phyloP scores from a whole-genome alignment of 2,113 vertebrate species.

The Antechinus flavipes region DNA sequence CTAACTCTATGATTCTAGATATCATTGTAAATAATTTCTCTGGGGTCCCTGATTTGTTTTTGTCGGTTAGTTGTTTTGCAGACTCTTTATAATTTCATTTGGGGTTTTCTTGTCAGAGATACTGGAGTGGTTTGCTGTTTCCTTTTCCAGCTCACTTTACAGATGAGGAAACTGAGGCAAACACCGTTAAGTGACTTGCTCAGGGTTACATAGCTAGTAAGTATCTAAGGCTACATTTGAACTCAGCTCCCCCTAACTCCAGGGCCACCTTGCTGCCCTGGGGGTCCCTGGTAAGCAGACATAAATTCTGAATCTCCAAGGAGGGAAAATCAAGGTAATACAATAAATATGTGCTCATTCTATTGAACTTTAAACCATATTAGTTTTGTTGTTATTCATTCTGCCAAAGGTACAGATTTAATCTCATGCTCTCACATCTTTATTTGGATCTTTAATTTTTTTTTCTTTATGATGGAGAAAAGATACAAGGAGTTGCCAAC shows the following conservation, averaged over 20 bases:
- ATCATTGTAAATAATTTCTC: not conserved
- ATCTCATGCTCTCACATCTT: conserved; percentile 22
- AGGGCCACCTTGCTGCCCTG: not conserved
- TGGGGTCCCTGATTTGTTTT: not conserved
- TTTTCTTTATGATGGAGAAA: not conserved
- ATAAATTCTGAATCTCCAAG: conserved; percentile 32
- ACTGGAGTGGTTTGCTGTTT: not conserved
- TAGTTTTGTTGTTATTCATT: conserved; percentile 29
- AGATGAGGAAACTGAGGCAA: not conserved
- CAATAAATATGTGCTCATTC: not conserved
- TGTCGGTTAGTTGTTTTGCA: not conserved
- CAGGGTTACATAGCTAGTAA: not conserved
- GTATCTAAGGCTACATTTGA: not conserved
- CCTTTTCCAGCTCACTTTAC: not conserved
- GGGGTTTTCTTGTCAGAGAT: not conserved
- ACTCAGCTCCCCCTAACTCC: not conserved
- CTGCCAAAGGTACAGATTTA: conserved; percentile 19
- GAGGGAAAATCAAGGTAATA: not conserved
- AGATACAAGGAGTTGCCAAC: conserved; percentile 14
- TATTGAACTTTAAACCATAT: not conserved
- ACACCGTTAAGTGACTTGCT: not conserved
- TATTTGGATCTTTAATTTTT: not conserved
- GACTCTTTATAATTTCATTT: not conserved
- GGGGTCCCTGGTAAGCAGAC: not conserved
- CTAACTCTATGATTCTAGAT: not conserved